Evolutionary conservation across 2,113 vertebrate species (phyloP).

Genomic region (Suricata suricatta): DNA sequence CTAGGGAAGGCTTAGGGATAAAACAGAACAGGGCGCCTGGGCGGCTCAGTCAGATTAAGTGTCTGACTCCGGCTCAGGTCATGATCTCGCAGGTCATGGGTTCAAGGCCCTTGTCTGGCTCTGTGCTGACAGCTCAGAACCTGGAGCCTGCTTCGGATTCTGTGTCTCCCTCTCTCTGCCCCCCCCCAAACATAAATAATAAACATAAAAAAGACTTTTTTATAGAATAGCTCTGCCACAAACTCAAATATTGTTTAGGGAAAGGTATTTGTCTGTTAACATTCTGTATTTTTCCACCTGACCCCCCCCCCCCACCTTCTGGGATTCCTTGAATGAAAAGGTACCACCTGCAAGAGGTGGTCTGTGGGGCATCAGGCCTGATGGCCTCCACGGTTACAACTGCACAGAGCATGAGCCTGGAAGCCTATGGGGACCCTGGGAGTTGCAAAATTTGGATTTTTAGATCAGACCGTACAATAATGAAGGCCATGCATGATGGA

Average conservation of each 20-base stretch:
- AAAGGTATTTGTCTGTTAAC: neutral
- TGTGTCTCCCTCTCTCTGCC: too few relatives aligned
- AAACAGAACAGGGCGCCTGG: neutral
- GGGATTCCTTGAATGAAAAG: neutral
- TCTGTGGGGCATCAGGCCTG: rapidly evolving
- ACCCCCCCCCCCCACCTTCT: neutral
- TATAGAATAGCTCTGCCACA: neutral
- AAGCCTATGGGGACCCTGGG: neutral
- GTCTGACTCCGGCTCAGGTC: too few relatives aligned
- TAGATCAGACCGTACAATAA: neutral
- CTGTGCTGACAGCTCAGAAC: too few relatives aligned
- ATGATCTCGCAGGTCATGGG: too few relatives aligned
- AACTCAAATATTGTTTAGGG: neutral
- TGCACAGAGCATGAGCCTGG: neutral
- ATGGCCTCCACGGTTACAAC: neutral
- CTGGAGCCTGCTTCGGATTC: too few relatives aligned
- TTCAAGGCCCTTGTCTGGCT: too few relatives aligned
- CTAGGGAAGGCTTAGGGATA: neutral
- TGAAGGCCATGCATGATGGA: neutral
- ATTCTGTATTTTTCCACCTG: conserved; percentile 4
- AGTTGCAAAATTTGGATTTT: neutral
- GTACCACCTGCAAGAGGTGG: neutral
- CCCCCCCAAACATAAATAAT: too few relatives aligned
- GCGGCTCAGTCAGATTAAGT: too few relatives aligned
- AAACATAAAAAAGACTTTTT: too few relatives aligned